A percentile compares a stretch with the other conserved stretches of the same genome.
Evolutionary conservation across 2,888 invertebrate species (phyloP).

Genomic region (Rhodophaea formosa): DNA sequence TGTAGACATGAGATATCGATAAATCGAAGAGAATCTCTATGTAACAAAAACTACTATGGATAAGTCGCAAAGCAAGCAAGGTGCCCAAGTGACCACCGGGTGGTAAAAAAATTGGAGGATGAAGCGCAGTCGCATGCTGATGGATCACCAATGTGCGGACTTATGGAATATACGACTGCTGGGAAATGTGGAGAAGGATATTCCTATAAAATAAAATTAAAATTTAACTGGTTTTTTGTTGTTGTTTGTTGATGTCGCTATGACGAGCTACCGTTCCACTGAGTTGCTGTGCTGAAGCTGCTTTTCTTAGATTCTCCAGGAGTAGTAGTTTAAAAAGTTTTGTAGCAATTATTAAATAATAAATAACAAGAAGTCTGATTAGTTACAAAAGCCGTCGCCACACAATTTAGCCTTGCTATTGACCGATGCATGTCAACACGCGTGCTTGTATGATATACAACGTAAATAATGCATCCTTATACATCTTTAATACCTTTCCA

Average conservation of each 20-base stretch:
- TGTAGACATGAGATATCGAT: constrained; percentile 22
- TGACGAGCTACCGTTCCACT: too few relatives aligned
- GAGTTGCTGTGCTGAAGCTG: too few relatives aligned
- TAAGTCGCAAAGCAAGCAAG: constrained; percentile 52
- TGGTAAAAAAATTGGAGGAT: constrained; percentile 43
- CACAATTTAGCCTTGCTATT: constrained; percentile 28
- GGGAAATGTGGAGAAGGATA: constrained; percentile 28
- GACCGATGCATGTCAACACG: constrained; percentile 41
- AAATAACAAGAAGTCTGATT: too few relatives aligned
- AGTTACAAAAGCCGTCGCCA: constrained; percentile 2
- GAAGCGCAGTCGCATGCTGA: constrained; percentile 69
- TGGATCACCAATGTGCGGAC: constrained; percentile 50
- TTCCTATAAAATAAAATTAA: background rate
- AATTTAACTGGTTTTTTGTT: too few relatives aligned
- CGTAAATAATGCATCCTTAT: background rate
- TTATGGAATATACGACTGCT: constrained; percentile 16
- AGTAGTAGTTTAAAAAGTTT: too few relatives aligned
- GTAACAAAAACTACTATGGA: constrained; percentile 54
- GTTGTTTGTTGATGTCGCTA: too few relatives aligned
- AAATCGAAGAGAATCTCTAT: constrained; percentile 40
- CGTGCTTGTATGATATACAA: constrained; percentile 31
- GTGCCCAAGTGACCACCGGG: constrained; percentile 73
- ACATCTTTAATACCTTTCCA: background rate
- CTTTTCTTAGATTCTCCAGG: too few relatives aligned
- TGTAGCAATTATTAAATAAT: too few relatives aligned